These are phyloP conservation scores for Pogonomyrmex californicus DNA, from an alignment of 1,140 invertebrate genomes.

Conservation along the genomic window DNA sequence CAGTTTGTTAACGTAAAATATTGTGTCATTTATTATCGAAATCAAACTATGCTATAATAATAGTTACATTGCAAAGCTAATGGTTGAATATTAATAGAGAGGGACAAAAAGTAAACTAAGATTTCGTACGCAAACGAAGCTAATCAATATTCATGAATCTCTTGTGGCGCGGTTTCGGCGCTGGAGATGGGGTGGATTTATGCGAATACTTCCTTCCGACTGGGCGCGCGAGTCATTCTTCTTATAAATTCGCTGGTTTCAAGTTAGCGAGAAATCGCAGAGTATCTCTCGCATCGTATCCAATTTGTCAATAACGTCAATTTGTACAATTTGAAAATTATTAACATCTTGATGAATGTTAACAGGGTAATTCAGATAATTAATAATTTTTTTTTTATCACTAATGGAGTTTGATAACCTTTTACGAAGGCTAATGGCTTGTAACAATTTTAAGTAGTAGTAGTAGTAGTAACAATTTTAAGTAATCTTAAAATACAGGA, in stretches of 20 bases:
- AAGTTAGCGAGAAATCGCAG: constrained; percentile 2
- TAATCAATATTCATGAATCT: constrained; percentile 86
- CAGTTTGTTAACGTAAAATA: constrained; percentile 28
- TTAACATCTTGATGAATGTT: background rate
- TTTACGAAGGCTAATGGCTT: no score
- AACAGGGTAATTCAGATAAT: no score
- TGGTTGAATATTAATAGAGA: constrained; percentile 34
- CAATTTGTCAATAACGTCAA: background rate
- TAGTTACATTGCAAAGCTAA: background rate
- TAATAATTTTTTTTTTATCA: no score
- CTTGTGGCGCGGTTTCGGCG: constrained; percentile 72
- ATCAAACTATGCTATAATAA: background rate
- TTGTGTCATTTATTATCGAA: constrained; percentile 27
- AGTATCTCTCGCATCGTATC: background rate
- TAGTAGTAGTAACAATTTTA: background rate
- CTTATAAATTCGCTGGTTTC: constrained; percentile 59
- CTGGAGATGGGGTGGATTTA: constrained; percentile 80
- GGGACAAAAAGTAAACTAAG: constrained; percentile 54
- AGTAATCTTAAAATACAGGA: background rate
- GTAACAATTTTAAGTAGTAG: no score
- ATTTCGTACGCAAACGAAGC: constrained; percentile 75
- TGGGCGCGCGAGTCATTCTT: constrained; percentile 74
- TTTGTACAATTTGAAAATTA: background rate
- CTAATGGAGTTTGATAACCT: no score
- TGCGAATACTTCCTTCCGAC: constrained; percentile 85